These are phyloP conservation scores for Petroica traversi DNA, from an alignment of 2,113 vertebrate genomes.

Conservation along the genomic window DNA sequence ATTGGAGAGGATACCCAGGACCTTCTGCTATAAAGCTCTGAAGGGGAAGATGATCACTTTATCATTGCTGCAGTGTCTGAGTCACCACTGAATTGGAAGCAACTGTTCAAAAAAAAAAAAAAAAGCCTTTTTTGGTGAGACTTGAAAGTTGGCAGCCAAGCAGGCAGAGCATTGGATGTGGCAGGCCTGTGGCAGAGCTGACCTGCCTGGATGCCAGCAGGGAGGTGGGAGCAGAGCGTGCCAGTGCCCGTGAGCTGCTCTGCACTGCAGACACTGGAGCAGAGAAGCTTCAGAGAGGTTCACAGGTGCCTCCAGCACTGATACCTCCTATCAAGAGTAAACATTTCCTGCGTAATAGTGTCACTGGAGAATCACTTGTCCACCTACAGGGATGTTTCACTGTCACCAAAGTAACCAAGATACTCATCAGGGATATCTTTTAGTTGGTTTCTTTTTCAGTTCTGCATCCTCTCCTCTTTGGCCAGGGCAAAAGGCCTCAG, in stretches of 20 bases:
- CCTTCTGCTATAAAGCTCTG: neutral
- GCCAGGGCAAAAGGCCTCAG: neutral
- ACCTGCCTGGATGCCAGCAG: constrained; percentile 17
- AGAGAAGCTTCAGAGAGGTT: neutral
- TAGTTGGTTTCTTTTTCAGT: neutral
- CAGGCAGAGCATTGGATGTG: neutral
- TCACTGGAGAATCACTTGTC: neutral
- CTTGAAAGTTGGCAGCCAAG: constrained; percentile 46
- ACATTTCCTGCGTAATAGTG: neutral
- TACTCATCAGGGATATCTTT: neutral
- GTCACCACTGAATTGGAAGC: constrained; percentile 56
- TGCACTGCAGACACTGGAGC: neutral
- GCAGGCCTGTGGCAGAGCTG: constrained; percentile 37
- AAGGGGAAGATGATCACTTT: constrained; percentile 24
- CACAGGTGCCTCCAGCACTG: neutral
- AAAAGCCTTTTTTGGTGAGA: constrained; percentile 11
- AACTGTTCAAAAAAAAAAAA: neutral
- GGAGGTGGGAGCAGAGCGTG: neutral
- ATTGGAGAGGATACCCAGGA: neutral
- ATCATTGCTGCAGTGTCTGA: constrained; percentile 60
- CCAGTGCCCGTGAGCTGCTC: neutral
- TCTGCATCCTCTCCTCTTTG: neutral
- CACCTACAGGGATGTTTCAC: neutral
- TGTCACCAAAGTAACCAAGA: accelerated
- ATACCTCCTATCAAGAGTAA: neutral